These are phyloP conservation scores for Tapirus indicus DNA, from an alignment of 2,797 vertebrate genomes.

Conservation along the genomic window DNA sequence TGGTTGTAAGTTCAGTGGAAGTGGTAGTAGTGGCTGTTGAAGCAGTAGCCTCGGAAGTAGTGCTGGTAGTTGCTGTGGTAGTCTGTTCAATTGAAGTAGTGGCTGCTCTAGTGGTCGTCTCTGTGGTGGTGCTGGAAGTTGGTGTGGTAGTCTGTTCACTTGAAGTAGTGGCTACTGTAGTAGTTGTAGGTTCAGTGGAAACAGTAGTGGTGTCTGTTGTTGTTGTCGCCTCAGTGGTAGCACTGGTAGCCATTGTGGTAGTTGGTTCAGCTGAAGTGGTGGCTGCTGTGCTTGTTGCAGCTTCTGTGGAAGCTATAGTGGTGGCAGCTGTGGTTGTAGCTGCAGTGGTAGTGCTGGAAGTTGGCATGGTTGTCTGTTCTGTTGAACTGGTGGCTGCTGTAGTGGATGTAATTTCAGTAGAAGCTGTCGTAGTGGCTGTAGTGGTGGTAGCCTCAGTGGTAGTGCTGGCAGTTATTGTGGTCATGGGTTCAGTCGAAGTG, in stretches of 20 bases:
- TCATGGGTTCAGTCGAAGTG: not conserved
- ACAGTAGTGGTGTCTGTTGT: not conserved
- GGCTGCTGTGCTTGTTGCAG: too few species aligned
- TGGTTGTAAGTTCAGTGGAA: not conserved
- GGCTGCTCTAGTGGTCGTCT: not conserved
- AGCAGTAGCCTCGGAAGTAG: too few species aligned
- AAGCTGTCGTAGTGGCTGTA: not conserved
- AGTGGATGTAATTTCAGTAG: too few species aligned
- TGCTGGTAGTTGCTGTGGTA: not conserved
- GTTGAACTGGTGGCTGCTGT: too few species aligned
- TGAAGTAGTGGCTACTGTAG: not conserved
- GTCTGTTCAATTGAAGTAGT: not conserved
- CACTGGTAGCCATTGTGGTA: not conserved
- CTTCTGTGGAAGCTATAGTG: too few species aligned
- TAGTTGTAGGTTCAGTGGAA: not conserved
- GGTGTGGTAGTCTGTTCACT: rapidly evolving
- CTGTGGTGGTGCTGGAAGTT: not conserved
- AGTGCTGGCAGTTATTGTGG: not conserved
- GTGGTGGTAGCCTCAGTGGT: too few species aligned
- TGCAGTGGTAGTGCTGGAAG: too few species aligned
- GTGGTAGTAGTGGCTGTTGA: not conserved
- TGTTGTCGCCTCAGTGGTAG: not conserved
- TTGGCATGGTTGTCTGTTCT: too few species aligned
- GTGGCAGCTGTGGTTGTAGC: too few species aligned
- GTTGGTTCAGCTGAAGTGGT: not conserved